Conservation (phyloP, 1,140 invertebrate genomes). For the Drosophila elegans region DNA sequence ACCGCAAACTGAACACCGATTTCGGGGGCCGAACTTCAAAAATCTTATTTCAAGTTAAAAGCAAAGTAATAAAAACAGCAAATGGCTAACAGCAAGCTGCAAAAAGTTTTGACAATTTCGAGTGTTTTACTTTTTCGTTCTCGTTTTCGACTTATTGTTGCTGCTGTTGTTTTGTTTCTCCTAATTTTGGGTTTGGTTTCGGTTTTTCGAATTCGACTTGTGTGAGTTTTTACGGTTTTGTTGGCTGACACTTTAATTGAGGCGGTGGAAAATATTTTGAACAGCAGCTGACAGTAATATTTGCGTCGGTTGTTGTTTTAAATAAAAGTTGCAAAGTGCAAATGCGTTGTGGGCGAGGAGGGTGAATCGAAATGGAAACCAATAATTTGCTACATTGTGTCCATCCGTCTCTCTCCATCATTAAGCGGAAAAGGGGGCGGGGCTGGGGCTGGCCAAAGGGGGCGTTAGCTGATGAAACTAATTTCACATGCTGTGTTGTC, state of each 20-base stretch:
- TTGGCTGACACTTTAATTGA: constrained; percentile 69
- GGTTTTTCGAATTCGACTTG: constrained; percentile 39
- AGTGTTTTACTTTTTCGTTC: constrained; percentile 42
- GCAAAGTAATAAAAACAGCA: constrained; percentile 64
- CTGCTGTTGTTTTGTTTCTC: constrained; percentile 20
- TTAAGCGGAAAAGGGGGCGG: constrained; percentile 9
- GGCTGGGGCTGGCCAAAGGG: neutral
- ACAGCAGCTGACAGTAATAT: constrained; percentile 56
- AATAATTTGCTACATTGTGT: constrained; percentile 52
- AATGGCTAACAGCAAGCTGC: constrained; percentile 53
- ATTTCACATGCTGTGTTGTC: constrained; percentile 75
- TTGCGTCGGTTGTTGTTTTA: constrained; percentile 45
- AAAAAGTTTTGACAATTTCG: constrained; percentile 64
- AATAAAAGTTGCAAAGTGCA: constrained; percentile 53
- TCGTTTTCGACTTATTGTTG: constrained; percentile 8
- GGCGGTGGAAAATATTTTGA: constrained; percentile 51
- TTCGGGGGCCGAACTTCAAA: constrained; percentile 52
- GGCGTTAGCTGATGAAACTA: constrained; percentile 54
- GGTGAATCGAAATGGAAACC: constrained; percentile 52
- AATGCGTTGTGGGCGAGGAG: neutral
- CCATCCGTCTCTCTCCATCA: neutral
- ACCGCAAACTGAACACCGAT: constrained; percentile 39
- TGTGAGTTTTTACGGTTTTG: constrained; percentile 38
- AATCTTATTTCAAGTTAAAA: constrained; percentile 62
- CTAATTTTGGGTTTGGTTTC: constrained; percentile 44